Percentiles rank a stretch among this genome's conserved stretches.
phyloP scores from a whole-genome alignment of 2,113 vertebrate species.

The Urocynchramus pylzowi region DNA sequence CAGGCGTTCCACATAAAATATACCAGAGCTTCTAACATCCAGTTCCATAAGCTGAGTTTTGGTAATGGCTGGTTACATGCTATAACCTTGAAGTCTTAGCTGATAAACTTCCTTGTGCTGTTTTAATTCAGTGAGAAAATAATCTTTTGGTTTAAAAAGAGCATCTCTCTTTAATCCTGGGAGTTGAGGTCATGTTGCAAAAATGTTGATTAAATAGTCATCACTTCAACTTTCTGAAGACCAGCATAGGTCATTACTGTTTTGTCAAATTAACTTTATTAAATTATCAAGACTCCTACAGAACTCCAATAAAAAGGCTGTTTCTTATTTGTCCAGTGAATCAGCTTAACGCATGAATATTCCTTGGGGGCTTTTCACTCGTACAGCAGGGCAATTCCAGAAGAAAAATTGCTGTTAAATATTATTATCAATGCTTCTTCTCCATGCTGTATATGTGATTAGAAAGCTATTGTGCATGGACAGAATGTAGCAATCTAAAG shows the following conservation, averaged over 20 bases:
- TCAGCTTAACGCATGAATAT: neutral
- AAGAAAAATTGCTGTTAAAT: neutral
- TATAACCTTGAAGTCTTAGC: neutral
- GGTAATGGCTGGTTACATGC: neutral
- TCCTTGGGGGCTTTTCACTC: neutral
- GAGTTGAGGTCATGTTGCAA: neutral
- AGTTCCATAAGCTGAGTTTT: neutral
- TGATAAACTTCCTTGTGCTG: neutral
- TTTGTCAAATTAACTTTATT: neutral
- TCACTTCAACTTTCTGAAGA: neutral
- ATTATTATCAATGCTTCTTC: neutral
- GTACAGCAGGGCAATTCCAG: neutral
- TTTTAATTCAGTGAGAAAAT: neutral
- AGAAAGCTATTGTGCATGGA: neutral
- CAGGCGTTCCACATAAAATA: neutral
- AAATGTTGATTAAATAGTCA: neutral
- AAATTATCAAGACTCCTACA: neutral
- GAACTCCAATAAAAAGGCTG: neutral
- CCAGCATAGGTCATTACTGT: neutral
- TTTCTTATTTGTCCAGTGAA: neutral
- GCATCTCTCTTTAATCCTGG: neutral
- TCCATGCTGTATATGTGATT: neutral
- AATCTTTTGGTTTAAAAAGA: neutral
- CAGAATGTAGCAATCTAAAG: neutral
- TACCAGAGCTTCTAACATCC: neutral